Conservation (phyloP, 1,140 invertebrate species). For the Drosophila ficusphila region DNA sequence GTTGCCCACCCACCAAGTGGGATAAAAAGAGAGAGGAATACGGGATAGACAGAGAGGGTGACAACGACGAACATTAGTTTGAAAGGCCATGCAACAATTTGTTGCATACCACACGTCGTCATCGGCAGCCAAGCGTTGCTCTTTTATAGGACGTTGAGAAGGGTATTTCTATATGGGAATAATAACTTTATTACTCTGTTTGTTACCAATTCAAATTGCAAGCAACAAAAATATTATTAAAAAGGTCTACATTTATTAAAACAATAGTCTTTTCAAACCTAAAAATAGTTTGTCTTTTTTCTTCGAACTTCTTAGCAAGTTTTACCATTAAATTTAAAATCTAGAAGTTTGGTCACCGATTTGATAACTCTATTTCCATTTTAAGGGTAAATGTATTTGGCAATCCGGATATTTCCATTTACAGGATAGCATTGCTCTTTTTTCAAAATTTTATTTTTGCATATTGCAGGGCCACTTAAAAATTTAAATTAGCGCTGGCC, state of each 20-base stretch:
- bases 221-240: too few species aligned
- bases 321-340: too few species aligned
- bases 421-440: neutral
- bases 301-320: too few species aligned
- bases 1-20: slow-evolving; percentile 28
- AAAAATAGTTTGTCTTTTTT: too few species aligned
- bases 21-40: neutral
- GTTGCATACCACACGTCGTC: slow-evolving; percentile 50
- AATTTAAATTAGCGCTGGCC: slow-evolving; percentile 70
- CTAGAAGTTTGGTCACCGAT: too few species aligned
- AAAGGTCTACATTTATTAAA: too few species aligned
- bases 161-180: neutral
- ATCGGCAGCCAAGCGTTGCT: slow-evolving; percentile 40
- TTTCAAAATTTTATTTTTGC: slow-evolving; percentile 9
- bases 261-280: too few species aligned
- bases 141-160: slow-evolving; percentile 38
- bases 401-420: neutral
- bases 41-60: slow-evolving; percentile 4
- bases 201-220: too few species aligned
- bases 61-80: slow-evolving; percentile 48
- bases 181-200: neutral
- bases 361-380: too few species aligned
- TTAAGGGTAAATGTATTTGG: neutral
- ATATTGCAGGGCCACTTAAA: slow-evolving; percentile 62
- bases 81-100: slow-evolving; percentile 70